Percentiles rank a stretch among this genome's conserved stretches.
Conservation (phyloP, 2,888 invertebrate species). For the Ophonus ardosiacus region DNA sequence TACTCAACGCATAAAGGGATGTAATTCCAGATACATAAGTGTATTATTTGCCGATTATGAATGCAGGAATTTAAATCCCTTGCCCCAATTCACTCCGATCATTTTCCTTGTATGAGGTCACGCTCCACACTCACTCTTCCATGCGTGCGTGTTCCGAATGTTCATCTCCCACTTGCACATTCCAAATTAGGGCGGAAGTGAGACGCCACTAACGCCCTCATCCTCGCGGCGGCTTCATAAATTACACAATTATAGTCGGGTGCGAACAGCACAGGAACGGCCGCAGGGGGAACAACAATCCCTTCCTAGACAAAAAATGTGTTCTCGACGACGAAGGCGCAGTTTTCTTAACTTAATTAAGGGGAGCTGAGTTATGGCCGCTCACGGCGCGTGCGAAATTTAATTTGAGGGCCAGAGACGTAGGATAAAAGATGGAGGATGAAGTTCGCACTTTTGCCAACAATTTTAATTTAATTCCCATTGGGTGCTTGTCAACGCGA, state of each 20-base stretch:
- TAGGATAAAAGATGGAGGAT: background rate
- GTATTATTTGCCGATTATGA: background rate
- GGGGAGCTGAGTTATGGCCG: constrained; percentile 69
- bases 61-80: constrained; percentile 1
- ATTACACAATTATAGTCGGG: constrained; percentile 60
- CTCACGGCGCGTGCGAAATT: constrained; percentile 61
- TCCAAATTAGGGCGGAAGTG: constrained; percentile 59
- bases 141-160: constrained; percentile 41
- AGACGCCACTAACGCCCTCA: constrained; percentile 42
- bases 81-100: background rate
- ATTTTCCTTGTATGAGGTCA: constrained; percentile 26
- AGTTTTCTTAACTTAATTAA: constrained; percentile 71
- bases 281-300: constrained; percentile 22
- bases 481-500: constrained; percentile 50
- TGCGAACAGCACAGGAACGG: constrained; percentile 51
- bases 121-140: constrained; percentile 11
- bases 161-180: constrained; percentile 55
- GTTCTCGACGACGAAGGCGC: constrained; percentile 63
- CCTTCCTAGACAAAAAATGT: constrained; percentile 24
- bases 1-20: background rate
- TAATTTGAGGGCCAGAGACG: constrained; percentile 47
- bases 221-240: constrained; percentile 36
- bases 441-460: constrained; percentile 34
- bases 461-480: constrained; percentile 61
- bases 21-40: background rate